Evolutionary conservation across 2,113 vertebrate species (phyloP).

Genomic region (Panurus biarmicus): DNA sequence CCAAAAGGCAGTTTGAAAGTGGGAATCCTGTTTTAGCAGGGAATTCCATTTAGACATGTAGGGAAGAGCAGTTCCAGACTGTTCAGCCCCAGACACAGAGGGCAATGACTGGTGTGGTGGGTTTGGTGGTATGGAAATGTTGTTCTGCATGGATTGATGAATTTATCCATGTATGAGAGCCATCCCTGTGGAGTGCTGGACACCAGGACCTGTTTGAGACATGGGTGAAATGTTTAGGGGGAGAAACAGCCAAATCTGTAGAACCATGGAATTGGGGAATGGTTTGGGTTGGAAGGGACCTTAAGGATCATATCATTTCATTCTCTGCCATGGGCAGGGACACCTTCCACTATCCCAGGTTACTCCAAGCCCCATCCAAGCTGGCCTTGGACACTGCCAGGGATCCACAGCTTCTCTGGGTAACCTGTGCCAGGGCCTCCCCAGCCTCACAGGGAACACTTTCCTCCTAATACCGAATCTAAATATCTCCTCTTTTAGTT

Average conservation of each 20-base stretch:
- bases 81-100: background rate
- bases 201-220: background rate
- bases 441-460: background rate
- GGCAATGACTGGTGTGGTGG: background rate
- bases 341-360: background rate
- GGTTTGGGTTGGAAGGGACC: background rate
- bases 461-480: background rate
- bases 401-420: background rate
- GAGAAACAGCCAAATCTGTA: background rate
- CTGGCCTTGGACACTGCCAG: background rate
- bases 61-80: background rate
- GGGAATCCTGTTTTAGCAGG: background rate
- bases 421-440: fast-evolving
- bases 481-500: background rate
- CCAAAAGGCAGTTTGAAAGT: background rate
- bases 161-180: background rate
- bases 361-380: fast-evolving
- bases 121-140: background rate
- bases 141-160: background rate
- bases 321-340: background rate
- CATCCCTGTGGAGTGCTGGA: background rate
- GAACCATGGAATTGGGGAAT: background rate
- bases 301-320: background rate
- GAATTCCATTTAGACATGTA: background rate
- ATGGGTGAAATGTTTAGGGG: background rate